Evolutionary conservation across 2,888 invertebrate genomes (phyloP), one percentile per base, ranked within the genome.

Genomic region (Trichacis sp.): DNA sequence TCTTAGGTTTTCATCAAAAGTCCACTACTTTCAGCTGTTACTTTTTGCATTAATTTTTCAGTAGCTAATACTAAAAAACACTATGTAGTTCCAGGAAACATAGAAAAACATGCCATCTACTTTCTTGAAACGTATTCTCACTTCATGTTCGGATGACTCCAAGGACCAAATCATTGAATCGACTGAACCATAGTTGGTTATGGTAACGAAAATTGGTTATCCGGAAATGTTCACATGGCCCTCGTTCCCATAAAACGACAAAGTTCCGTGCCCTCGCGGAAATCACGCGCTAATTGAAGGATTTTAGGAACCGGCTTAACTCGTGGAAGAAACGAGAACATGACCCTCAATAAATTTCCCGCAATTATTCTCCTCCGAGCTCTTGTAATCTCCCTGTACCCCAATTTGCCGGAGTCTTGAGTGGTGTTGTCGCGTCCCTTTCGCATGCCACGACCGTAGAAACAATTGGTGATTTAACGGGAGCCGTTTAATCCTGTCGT

Each of bases 391-490:
- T 63, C 59, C 50, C 63, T 67, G 67, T 67, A 67, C 33, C 62
- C 67, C 67, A 67, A 67, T 67, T 67, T 67, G 67, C 57, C 53
- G 53, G 60, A 60, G 63, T 54, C 15, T 59, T 49, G 63, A 60
- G 63, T 57, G 63, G 62, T 64, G 63, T 63, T n/a, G 42, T 47
- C 59, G 54, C 63, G 53, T 60, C 63, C 67, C 67, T 63, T 60
- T 59, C 49, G 50, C 36, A 56, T 49, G 51, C 52, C 56, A 54
- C 67, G 63, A 63, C 63, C 63, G 49, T 67, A 64, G 67, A 67
- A 67, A 67, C 67, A 67, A 63, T 67, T 60, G 67, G 57, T 53
- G 60, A 67, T 67, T 67, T 64, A 67, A 67, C 63, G 63, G 56
- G 67, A 63, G 63, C 63, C 67, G 64, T 61, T 68, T 68, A 68